Evolutionary conservation across 2,113 vertebrate species (phyloP), one percentile per base, ranked within the genome.

Genomic region (Taurulus bubalis): DNA sequence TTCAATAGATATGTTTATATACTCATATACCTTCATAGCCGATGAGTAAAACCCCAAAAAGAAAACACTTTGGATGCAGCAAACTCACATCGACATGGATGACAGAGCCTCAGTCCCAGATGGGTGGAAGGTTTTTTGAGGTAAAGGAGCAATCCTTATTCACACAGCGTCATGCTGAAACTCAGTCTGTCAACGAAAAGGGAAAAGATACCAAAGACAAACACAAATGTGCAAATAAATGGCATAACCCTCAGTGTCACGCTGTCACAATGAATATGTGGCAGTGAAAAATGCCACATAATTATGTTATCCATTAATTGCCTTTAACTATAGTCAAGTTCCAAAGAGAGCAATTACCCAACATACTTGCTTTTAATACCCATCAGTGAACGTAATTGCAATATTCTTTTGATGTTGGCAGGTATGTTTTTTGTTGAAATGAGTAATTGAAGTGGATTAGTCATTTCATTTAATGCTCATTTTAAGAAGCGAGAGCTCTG

Each of bases 111-210:
- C 59, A 95, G 95, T 90, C 91, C 95, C 96, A 97, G 82, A 91
- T 95, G 3, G 84, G 93, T 49, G 95, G 91, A 75, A 96, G 32
- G 66, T 93, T 96, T 82, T 94, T 88, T 4, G 87, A 87, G 45
- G 85, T 93, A 24, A 92, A 18, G 94, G 88, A 80, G 91, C 91
- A 85, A 94, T 84, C 83, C 89, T 88, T 0, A 95, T 90, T 71
- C 90, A 94, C 94, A 96, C 51, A 91, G 88, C 62, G 91, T 87
- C 56, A 94, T 3, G 0, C 92, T 87, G 81, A 93, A 94, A 74
- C 96, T 95, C 82, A 96, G 95, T 45, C 36, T 79, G 71, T 71
- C 72, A 66, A 55, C 11, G 69, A 49, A 70, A 16, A 24, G 64
- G 59, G n/a, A 77, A 56, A 60, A 36, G 64, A 60, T 20, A 42